phyloP scores from a whole-genome alignment of 2,888 invertebrate genomes.

The Geotrupes spiniger region DNA sequence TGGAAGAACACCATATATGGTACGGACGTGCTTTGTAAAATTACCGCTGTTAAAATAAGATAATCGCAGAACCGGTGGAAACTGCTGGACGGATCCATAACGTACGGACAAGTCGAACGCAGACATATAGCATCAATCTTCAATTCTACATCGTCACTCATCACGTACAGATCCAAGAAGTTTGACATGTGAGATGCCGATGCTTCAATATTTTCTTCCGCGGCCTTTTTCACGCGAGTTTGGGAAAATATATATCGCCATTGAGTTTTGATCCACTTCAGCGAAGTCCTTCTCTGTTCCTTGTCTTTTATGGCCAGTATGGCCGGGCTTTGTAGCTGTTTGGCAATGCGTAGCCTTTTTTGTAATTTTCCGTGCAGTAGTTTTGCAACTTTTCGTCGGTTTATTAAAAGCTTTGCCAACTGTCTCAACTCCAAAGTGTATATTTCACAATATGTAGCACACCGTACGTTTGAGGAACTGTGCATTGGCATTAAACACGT shows the following conservation, averaged over 20 bases:
- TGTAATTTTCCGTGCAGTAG: slow-evolving; percentile 2
- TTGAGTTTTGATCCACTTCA: not conserved
- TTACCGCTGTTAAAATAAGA: slow-evolving; percentile 4
- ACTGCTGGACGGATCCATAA: slow-evolving; percentile 50
- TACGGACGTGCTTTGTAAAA: slow-evolving; percentile 17
- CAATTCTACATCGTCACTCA: slow-evolving; percentile 14
- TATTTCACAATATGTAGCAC: slow-evolving; percentile 53
- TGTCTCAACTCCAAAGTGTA: slow-evolving; percentile 46
- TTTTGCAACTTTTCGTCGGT: slow-evolving; percentile 11
- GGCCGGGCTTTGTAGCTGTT: not conserved
- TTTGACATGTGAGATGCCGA: not conserved
- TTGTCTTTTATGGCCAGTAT: not conserved
- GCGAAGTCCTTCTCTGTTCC: not conserved
- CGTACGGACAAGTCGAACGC: slow-evolving; percentile 50
- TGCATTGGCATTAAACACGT: slow-evolving; percentile 52
- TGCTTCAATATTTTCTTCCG: slow-evolving; percentile 32
- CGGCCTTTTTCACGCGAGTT: slow-evolving; percentile 26
- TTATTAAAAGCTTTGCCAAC: slow-evolving; percentile 16
- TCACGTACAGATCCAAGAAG: slow-evolving; percentile 18
- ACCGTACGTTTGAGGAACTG: slow-evolving; percentile 22
- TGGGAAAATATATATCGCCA: not conserved
- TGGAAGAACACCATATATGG: slow-evolving; percentile 1
- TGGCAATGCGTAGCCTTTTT: not conserved
- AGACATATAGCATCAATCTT: slow-evolving; percentile 39
- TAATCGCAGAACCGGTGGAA: slow-evolving; percentile 36